Evolutionary conservation across 2,888 invertebrate genomes (phyloP), one percentile per base, ranked within the genome.

Genomic region (Hydropsyche betteni): DNA sequence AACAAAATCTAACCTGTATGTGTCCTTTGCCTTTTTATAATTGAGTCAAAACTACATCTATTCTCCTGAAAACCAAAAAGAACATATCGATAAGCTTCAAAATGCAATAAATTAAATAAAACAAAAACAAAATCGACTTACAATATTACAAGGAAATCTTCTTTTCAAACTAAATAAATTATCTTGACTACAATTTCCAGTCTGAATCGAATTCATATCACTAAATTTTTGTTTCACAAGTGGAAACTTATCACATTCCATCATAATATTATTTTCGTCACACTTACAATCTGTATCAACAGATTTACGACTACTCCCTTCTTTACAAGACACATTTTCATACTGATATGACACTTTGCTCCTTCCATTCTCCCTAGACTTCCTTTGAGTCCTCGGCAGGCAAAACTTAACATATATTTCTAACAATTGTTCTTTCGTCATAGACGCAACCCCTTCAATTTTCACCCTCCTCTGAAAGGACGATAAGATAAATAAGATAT

Each of bases 381-480:
- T 86, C 76, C 88, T 83, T 80, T 87, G 88, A 0, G 86, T 85
- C 68, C 84, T 85, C 2, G 88, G 88, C 1, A 87, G 83, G 80
- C 87, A 88, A 80, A 82, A 88, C 71, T 85, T 82, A 75, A 86
- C 86, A 79, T 87, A 87, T 77, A 87, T 58, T 10, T 86, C 83
- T 76, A 88, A 80, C 51, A 88, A 80, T n/a, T 85, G 83, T 50
- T 84, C 83, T 24, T 77, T 55, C 8, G 55, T 33, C 76, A 76
- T 77, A 8, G 61, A 14, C 33, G 74, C 69, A 10, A 77, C 44
- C 8, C 73, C 74, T 50, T 74, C 69, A 5, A 78, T 61, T 70
- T 78, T 78, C 34, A 79, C 38, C 68, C 53, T 73, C 74, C 79
- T 79, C 79, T 79, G 74, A 61, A 78, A 74, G 68, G 1, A 64